Evolutionary conservation across 2,888 invertebrate species (phyloP), one percentile per base, ranked within the genome.

Genomic region (Acrobasis suavella): DNA sequence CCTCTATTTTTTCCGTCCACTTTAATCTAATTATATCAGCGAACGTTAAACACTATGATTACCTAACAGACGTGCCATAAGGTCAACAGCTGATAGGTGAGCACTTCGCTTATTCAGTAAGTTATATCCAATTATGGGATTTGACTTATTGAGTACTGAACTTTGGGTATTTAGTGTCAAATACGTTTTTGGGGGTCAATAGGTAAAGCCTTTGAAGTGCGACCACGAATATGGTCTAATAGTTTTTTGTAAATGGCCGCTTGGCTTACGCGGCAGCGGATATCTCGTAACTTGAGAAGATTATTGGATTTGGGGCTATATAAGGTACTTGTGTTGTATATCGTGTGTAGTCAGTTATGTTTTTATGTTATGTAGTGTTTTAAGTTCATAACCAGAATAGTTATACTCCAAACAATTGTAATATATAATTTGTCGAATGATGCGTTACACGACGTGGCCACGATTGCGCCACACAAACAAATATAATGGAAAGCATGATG

Each of bases 141-240:
- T 86, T 84, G 78, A 75, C 77, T 77, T 81, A 84, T 85, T 83
- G 84, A 81, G 83, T 87, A 87, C 85, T 91, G 89, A 89, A 88
- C 91, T 87, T 89, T 84, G 83, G 81, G 78, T 81, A 81, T 77
- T 77, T 76, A 74, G 78, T 85, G 87, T 87, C 86, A 87, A 88
- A 84, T 78, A 79, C 83, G 77, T 85, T 88, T 85, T 78, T 80
- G 79, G 81, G 84, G 91, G 89, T 83, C 84, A 87, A 82, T 81
- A 85, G 82, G 81, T 83, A 89, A 91, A 91, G 87, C 91, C 91
- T 73, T 80, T 70, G 75, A 91, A 91, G 85, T 91, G 91, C 89
- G 80, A 81, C 85, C 86, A 88, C 88, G 85, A 88, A 89, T 86
- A 88, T 85, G 77, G 80, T 84, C 84, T 84, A 85, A 83, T 89